Percentiles rank a stretch among this genome's conserved stretches.
These are phyloP conservation scores for Psittacula echo DNA, from an alignment of 2,797 vertebrate genomes.

Conservation along the genomic window DNA sequence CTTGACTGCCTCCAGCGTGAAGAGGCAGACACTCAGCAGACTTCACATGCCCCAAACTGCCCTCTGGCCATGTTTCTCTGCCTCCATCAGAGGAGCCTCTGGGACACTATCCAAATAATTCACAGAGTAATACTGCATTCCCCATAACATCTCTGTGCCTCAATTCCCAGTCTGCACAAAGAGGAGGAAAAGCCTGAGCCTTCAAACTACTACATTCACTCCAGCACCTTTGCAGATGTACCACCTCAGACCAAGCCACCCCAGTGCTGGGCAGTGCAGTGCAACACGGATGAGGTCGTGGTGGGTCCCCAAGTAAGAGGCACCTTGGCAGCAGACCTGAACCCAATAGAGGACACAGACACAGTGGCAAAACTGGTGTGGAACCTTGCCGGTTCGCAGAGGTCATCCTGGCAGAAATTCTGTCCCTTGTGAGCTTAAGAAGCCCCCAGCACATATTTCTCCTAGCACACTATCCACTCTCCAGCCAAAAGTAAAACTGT, in stretches of 20 bases:
- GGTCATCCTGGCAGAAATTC: background rate
- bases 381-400: background rate
- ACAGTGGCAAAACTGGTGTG: background rate
- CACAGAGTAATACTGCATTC: background rate
- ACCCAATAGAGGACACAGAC: background rate
- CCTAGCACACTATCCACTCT: background rate
- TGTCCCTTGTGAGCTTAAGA: background rate
- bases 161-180: background rate
- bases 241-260: background rate
- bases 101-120: background rate
- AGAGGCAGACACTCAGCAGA: background rate
- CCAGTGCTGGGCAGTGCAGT: background rate
- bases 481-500: background rate
- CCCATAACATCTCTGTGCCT: background rate
- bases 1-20: accelerated
- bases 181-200: background rate
- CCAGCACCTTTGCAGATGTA: background rate
- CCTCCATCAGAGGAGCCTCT: background rate
- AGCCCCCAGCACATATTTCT: background rate
- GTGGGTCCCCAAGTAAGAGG: background rate
- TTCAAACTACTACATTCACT: background rate
- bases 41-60: background rate
- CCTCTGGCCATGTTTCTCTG: background rate
- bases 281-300: accelerated
- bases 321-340: background rate